phyloP scores from a whole-genome alignment of 1,140 invertebrate genomes.

The Oppia nitens region DNA sequence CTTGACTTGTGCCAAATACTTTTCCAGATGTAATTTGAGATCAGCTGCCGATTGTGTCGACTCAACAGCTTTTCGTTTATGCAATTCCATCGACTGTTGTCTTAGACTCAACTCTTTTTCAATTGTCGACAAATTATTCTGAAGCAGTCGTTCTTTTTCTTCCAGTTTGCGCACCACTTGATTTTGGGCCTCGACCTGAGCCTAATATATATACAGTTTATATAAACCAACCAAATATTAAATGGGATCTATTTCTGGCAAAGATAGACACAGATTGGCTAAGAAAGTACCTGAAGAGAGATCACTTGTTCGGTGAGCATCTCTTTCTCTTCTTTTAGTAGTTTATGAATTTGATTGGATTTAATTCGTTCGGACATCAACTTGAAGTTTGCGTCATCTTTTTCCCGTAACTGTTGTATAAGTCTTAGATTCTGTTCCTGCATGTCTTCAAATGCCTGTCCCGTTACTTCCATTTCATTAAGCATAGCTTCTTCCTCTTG shows the following conservation, averaged over 20 bases:
- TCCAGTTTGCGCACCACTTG: constrained; percentile 83
- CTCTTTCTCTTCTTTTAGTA: constrained; percentile 84
- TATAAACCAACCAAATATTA: not conserved
- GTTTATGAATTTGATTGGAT: constrained; percentile 85
- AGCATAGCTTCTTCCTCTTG: constrained; percentile 92
- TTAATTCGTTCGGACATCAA: constrained; percentile 96
- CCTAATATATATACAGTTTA: constrained; percentile 20
- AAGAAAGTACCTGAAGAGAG: constrained; percentile 42
- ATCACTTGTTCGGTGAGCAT: constrained; percentile 67
- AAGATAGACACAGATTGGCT: not conserved
- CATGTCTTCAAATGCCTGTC: constrained; percentile 98
- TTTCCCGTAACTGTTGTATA: constrained; percentile 87
- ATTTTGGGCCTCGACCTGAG: constrained; percentile 87
- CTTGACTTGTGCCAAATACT: constrained; percentile 29
- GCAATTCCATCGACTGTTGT: constrained; percentile 90
- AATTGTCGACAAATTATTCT: constrained; percentile 74
- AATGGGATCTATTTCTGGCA: not conserved
- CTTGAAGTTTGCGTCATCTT: constrained; percentile 98
- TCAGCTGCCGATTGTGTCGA: constrained; percentile 84
- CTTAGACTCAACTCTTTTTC: constrained; percentile 82
- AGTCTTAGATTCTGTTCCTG: constrained; percentile 93
- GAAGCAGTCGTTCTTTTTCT: constrained; percentile 87
- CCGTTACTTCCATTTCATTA: constrained; percentile 98
- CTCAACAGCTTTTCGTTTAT: constrained; percentile 91
- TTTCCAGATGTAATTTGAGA: constrained; percentile 86